phyloP scores from a whole-genome alignment of 64 coral and sea anemone species.

The Porites australiensis region DNA sequence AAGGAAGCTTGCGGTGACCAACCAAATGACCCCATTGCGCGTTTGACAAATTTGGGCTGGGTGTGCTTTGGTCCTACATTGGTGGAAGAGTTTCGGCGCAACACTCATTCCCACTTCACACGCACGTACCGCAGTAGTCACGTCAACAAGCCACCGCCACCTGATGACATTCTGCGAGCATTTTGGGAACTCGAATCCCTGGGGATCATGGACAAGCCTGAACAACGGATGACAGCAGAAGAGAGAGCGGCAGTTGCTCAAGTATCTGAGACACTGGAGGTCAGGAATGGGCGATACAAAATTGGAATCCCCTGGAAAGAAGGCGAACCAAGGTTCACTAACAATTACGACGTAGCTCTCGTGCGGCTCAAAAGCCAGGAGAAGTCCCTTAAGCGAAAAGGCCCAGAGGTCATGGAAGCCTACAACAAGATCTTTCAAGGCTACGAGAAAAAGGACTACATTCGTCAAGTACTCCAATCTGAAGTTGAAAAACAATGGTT shows the following conservation, averaged over 20 bases:
- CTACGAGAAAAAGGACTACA: conserved; percentile 38
- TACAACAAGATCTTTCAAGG: conserved; percentile 62
- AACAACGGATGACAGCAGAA: conserved; percentile 29
- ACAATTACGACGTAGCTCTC: conserved; percentile 56
- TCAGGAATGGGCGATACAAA: conserved; percentile 35
- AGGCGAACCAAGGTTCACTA: conserved; percentile 56
- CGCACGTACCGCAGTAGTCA: conserved; percentile 29
- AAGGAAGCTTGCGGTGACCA: conserved; percentile 13
- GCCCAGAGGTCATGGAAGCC: conserved; percentile 39
- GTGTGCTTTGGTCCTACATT: conserved; percentile 64
- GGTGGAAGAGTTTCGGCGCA: conserved; percentile 20
- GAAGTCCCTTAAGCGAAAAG: conserved; percentile 23
- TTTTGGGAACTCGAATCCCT: conserved; percentile 64
- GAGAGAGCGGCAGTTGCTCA: conserved; percentile 10
- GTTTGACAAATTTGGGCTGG: conserved; percentile 33
- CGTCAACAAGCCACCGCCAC: background rate
- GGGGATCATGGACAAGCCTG: conserved; percentile 35
- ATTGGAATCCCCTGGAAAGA: conserved; percentile 72
- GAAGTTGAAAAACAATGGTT: conserved; percentile 16
- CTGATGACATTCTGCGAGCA: conserved; percentile 35
- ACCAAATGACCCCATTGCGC: conserved; percentile 37
- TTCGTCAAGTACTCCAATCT: conserved; percentile 10
- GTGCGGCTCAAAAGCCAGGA: conserved; percentile 35
- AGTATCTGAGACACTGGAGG: background rate
- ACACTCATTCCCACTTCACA: conserved; percentile 53